phyloP scores from a whole-genome alignment of 1,140 invertebrate genomes.

The Conus ventricosus region DNA sequence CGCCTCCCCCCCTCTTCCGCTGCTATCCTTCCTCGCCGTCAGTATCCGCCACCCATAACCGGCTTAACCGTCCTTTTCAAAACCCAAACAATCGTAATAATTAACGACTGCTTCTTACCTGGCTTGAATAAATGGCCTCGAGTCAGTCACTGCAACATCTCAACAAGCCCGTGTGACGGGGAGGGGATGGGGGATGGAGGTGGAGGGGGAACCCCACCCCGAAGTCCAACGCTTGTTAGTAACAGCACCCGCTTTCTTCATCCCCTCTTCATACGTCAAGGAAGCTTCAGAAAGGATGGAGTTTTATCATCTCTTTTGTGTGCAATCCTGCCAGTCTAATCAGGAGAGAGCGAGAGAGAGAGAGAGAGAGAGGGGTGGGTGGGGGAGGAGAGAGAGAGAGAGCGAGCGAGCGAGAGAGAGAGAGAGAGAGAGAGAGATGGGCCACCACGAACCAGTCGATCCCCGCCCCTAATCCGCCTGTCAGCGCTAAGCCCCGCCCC shows the following conservation, averaged over 20 bases:
- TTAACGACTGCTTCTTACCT: too few species aligned
- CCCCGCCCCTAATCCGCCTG: conserved; percentile 1
- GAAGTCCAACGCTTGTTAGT: not conserved
- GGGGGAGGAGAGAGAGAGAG: too few species aligned
- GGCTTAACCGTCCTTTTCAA: too few species aligned
- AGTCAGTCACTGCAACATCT: not conserved
- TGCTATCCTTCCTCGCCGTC: too few species aligned
- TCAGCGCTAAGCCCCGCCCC: conserved; percentile 16
- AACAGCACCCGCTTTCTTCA: not conserved
- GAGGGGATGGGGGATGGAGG: too few species aligned
- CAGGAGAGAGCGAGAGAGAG: not conserved
- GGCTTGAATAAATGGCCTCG: not conserved
- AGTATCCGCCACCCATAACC: too few species aligned
- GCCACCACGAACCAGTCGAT: not conserved
- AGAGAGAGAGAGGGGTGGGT: not conserved
- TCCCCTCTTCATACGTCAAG: not conserved
- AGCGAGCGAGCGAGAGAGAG: too few species aligned
- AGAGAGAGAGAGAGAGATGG: conserved; percentile 21
- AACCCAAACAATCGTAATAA: too few species aligned
- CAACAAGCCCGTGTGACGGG: not conserved
- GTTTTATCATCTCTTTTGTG: not conserved
- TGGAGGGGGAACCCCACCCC: not conserved
- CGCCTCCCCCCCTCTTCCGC: too few species aligned
- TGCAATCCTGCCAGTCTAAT: not conserved
- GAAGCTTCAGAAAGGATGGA: not conserved